phyloP scores from a whole-genome alignment of 2,797 vertebrate genomes.

The Scomberomorus guttatus region DNA sequence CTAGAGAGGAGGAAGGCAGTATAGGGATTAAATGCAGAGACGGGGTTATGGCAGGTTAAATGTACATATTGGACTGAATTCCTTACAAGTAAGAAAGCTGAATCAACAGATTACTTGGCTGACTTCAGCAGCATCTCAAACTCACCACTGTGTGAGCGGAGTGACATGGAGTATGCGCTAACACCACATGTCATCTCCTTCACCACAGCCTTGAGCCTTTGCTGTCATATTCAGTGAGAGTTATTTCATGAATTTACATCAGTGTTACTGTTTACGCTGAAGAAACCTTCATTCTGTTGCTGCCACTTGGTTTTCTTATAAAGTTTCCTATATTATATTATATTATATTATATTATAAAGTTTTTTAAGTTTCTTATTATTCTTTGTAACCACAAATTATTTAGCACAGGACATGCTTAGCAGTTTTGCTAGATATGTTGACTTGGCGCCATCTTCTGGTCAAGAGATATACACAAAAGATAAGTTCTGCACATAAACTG shows the following conservation, averaged over 20 bases:
- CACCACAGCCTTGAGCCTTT: conserved; percentile 50
- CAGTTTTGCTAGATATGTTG: too few species aligned
- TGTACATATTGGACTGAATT: neutral
- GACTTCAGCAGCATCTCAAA: conserved; percentile 56
- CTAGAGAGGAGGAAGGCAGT: neutral
- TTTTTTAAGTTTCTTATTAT: too few species aligned
- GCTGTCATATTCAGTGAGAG: conserved; percentile 49
- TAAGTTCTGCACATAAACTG: too few species aligned
- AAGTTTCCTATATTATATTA: neutral
- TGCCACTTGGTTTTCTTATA: conserved; percentile 13
- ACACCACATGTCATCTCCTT: conserved; percentile 28
- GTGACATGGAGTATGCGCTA: conserved; percentile 16
- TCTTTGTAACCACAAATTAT: too few species aligned
- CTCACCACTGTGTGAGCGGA: conserved; percentile 5
- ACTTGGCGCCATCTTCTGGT: conserved; percentile 64
- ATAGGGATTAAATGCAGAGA: neutral
- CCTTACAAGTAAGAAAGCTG: conserved; percentile 26
- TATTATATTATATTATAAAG: too few species aligned
- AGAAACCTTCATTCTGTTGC: conserved; percentile 26
- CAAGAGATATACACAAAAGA: neutral
- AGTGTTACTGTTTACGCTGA: conserved; percentile 32
- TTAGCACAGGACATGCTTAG: neutral
- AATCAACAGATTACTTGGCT: conserved; percentile 44
- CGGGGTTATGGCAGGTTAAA: neutral
- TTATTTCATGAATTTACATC: conserved; percentile 33